Evolutionary conservation across 2,797 vertebrate genomes (phyloP).

Genomic region (Phrynocephalus vlangalii): DNA sequence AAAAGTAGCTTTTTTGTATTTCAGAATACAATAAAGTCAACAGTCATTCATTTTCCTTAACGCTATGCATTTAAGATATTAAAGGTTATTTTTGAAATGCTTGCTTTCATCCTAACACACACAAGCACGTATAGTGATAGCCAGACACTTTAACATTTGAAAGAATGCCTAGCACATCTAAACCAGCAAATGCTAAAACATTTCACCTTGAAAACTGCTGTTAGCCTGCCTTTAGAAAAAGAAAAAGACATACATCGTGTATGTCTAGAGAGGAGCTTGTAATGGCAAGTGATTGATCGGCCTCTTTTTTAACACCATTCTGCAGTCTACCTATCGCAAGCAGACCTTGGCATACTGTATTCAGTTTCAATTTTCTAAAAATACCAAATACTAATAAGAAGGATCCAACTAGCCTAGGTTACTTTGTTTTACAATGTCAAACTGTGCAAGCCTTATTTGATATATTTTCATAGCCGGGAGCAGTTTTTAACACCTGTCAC

Average conservation of each 20-base stretch:
- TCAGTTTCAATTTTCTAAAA: conserved; percentile 15
- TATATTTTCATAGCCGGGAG: conserved; percentile 52
- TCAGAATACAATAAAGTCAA: background rate
- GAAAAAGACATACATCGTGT: conserved; percentile 9
- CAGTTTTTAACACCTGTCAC: conserved; percentile 67
- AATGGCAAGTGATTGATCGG: conserved; percentile 9
- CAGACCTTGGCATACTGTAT: conserved; percentile 15
- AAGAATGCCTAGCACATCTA: background rate
- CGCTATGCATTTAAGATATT: background rate
- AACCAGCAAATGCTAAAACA: background rate
- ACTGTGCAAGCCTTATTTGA: conserved; percentile 47
- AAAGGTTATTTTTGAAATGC: background rate
- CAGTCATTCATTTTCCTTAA: background rate
- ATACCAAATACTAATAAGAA: conserved; percentile 42
- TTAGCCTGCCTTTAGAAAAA: background rate
- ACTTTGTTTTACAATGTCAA: conserved; percentile 48
- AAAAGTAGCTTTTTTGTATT: background rate
- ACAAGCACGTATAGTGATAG: background rate
- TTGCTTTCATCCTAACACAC: background rate
- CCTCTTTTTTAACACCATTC: background rate
- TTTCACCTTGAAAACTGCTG: background rate
- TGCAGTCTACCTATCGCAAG: conserved; percentile 10
- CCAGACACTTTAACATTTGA: conserved; percentile 7
- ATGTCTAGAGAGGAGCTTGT: background rate
- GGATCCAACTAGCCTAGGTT: background rate